Base-by-base conservation (phyloP, 1,140 invertebrate species). In the Xylocopa sonorina region DNA sequence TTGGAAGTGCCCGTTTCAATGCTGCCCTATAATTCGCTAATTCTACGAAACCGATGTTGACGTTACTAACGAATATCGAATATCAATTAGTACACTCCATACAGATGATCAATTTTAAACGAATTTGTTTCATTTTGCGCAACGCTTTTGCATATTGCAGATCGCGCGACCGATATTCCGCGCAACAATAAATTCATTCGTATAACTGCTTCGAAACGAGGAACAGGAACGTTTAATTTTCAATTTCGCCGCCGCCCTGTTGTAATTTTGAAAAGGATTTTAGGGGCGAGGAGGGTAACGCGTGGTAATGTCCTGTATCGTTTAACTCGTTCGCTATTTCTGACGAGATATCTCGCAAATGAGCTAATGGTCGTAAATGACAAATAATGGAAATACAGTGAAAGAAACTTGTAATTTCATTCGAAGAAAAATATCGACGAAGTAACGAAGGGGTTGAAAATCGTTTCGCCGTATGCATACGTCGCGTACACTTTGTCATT, bases 131-230 rank as follows among this genome's bases (percentile, higher is more conserved):
- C 43, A 38, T 48, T 62, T 62, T 43, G 2, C 7, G 12, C 12
- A 50, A 63, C 41, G 32, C 32, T 74, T 50, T 74, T 63, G 58
- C 58, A 74, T 62, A 60, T 60, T 62, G 43, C 32, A 62, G 53
- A 58, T 58, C 2, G 21, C 2, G 9, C 32, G 3, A 10, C 53
- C 12, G 69, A 72, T 72, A 72, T 46, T 48, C 1, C 57, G 21
- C 14, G 4, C 2, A 34, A 62, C 57, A 24, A 73, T 73, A 62
- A 62, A 72, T 72, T 72, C 32, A 38, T 29, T 51, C n/a, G 16
- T 50, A 41, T 63, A 74, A 74, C 41, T 63, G 29, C 34, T 48
- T 51, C 16, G 57, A 3, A 63, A 48, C 32, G 46, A 16, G 32
- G 16, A 50, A 50, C n/a, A 7, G 16, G n/a, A 21, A 9, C 55